Percentiles rank a stretch among this genome's conserved stretches.
Evolutionary conservation across 2,113 vertebrate species (phyloP).

Genomic region (Hydrochoerus hydrochaeris): DNA sequence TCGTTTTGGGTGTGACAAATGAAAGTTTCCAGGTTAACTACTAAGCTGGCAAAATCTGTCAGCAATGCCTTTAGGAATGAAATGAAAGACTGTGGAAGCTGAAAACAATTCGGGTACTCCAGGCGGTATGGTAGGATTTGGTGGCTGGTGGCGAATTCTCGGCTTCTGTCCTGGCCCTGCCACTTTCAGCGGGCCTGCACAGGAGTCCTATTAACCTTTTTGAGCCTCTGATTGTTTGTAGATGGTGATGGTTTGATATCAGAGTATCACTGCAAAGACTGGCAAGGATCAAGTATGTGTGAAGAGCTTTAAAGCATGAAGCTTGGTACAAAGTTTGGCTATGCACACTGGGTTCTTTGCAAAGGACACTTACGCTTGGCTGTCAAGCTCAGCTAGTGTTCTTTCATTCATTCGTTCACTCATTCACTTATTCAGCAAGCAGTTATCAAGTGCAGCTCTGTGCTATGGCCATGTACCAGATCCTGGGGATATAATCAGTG

Average conservation of each 20-base stretch:
- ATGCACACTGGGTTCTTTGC: not conserved
- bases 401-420: not conserved
- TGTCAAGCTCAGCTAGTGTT: not conserved
- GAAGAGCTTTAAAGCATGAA: not conserved
- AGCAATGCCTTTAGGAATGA: slow-evolving; percentile 45
- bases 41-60: slow-evolving; percentile 52
- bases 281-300: not conserved
- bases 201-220: not conserved
- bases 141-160: slow-evolving; percentile 10
- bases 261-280: not conserved
- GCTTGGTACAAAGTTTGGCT: not conserved
- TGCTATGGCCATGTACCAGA: not conserved
- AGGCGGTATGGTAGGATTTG: not conserved
- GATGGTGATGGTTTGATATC: not conserved
- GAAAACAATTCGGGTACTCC: not conserved
- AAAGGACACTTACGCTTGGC: not conserved
- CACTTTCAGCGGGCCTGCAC: not conserved
- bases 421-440: not conserved
- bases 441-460: not conserved
- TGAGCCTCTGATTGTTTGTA: not conserved
- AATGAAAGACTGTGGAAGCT: slow-evolving; percentile 43
- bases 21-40: slow-evolving; percentile 61
- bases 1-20: slow-evolving; percentile 66
- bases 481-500: not conserved
- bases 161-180: not conserved